Base-by-base conservation (phyloP, 2,113 vertebrate genomes). In the Tachuris rubrigastra region DNA sequence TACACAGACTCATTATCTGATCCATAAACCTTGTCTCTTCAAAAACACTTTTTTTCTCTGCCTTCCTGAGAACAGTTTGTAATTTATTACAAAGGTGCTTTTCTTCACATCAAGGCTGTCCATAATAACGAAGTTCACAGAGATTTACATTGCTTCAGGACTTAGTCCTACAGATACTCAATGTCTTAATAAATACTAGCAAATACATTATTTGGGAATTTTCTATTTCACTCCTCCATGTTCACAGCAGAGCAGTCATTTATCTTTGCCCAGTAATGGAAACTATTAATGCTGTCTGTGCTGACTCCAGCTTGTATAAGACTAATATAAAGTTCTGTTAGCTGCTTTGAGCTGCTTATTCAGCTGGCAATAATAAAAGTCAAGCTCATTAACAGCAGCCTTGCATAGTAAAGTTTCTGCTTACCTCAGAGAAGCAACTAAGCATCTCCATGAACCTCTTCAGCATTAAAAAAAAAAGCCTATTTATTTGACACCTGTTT, bases 341-440 rank as follows among this genome's bases (percentile, higher is more conserved):
- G 95, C 77, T 96, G 67, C 75, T 93, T 56, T 93, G 78, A 93
- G 92, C 85, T 88, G 93, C 65, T 95, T 80, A 87, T 95, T 96
- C 90, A 87, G 76, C 90, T 93, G 95, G 83, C 74, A 96, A 71
- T 60, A 91, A 85, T 59, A 79, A 95, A 90, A 95, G 72, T 80
- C 35, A 63, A 94, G 76, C 82, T 77, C 85, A 44, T 91, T 88
- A 97, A 93, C 90, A 93, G 83, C 30, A 96, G 63, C 42, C 76
- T 72, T 88, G n/a, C 66, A 87, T 28, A n/a, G 83, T 44, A 83
- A 93, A 96, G 96, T 71, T 41, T 73, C 78, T 88, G 74, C 44
- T 94, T 85, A 95, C 66, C 84, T 94, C 87, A 91, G 46, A 84
- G 42, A 90, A 71, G 42, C 7, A 0, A 72, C 69, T 79, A 85